Evolutionary conservation across 2,888 invertebrate genomes (phyloP), one percentile per base, ranked within the genome.

Genomic region (Leptothorax acervorum): DNA sequence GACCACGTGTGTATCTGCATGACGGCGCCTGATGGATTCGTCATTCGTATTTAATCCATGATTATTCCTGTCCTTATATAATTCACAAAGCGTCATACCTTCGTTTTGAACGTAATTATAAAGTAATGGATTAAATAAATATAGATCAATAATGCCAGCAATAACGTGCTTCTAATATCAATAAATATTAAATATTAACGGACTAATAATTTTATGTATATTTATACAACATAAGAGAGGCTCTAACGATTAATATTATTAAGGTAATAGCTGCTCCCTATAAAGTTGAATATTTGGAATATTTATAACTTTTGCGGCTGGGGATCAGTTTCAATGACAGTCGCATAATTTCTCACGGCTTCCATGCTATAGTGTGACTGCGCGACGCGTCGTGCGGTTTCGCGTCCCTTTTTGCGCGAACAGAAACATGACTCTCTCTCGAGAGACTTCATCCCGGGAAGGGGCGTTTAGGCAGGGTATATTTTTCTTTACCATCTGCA

Each of bases 401-500:
- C 90, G 91, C 91, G 71, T 87, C 85, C 89, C 91, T 90, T 92
- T 93, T 92, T 91, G 90, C 92, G 89, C 87, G 82, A 45, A 73
- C 86, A 89, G 92, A 91, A 93, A 93, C 91, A 87, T 85, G 92
- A 93, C 82, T 87, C 90, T 87, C 83, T 81, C 55, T 23, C n/a
- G 53, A 53, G 51, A 84, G 82, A 81, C 86, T 85, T 88, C 85
- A 63, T 81, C 76, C 66, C 82, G 35, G 57, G 76, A 85, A 84
- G 90, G 45, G 65, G 83, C 83, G 88, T 87, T 87, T 86, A 85
- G 88, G 86, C 70, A 82, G 82, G 75, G 71, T 84, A 66, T 73
- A 85, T 87, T 90, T 88, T 86, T 83, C 87, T 68, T 86, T 53
- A 45, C 78, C 86, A 86, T 88, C 86, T 88, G 87, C 83, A 39